Conservation (phyloP, 2,888 invertebrate genomes). For the Diachrysia chrysitis region DNA sequence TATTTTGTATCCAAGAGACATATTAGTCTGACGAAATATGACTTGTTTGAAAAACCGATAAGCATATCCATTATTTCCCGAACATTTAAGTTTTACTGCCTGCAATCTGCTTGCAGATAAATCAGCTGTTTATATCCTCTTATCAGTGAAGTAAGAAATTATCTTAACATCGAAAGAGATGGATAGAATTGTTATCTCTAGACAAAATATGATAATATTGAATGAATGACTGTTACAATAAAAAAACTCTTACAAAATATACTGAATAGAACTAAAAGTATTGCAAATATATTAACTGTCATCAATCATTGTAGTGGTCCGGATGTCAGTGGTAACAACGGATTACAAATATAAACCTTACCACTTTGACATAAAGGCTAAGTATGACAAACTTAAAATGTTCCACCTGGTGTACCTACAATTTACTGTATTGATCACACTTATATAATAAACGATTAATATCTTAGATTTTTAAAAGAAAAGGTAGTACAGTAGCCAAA, state of each 20-base stretch:
- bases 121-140: conserved; percentile 14
- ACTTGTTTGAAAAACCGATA: neutral
- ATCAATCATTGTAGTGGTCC: neutral
- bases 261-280: neutral
- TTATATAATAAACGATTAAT: no score
- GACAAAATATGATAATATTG: neutral
- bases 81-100: neutral
- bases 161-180: conserved; percentile 10
- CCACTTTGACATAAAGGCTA: neutral
- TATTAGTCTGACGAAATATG: no score
- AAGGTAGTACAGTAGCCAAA: no score
- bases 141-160: conserved; percentile 24
- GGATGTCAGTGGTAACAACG: neutral
- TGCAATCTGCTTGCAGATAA: conserved; percentile 3
- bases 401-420: no score
- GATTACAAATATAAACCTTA: neutral
- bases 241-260: neutral
- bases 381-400: no score
- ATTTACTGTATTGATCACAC: no score
- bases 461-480: no score
- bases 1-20: no score
- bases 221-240: conserved; percentile 4
- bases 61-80: neutral
- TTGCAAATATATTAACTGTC: neutral
- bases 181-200: neutral